Base-by-base conservation (phyloP, 2,797 vertebrate genomes). In the Hypotaenidia philippensis region DNA sequence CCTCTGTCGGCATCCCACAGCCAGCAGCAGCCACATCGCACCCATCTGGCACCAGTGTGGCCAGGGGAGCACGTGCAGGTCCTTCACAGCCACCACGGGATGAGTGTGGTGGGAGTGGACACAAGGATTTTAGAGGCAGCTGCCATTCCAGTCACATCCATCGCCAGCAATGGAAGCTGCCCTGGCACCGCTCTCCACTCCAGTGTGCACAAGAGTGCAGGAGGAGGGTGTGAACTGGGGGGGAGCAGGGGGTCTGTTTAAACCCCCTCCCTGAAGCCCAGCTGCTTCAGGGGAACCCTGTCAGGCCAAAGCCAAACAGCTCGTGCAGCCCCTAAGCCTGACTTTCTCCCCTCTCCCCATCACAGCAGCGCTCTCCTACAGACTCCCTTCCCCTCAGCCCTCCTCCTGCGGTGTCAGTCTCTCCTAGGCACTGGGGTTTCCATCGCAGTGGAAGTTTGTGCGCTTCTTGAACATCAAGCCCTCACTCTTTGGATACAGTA, bases 141-240 rank as follows among this genome's bases (percentile, higher is more conserved):
- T 20, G 70, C 86, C 49, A 1, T 31, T n/a, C 44, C 55, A 16
- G 87, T 52, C 21, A 45, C 23, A 1, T 76, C 96, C 92, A 95
- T 77, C 82, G 95, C 96, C 96, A 93, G 95, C 97, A 95, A 95
- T 70, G 90, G 95, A 87, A n/a, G 27, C 52, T 45, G 63, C 88
- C 66, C 31, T 22, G 49, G 83, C 71, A 32, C 47, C 47, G 47
- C 47, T 49, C 47, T 23, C 47, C 47, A 49, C 22, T 6, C 44
- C 88, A 19, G 56, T 2, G 63, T 79, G 87, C 88, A 56, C 64
- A 61, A 38, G 13, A 25, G 7, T 21, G 44, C 45, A 47, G 45
- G 45, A 47, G 45, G 45, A 22, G 45, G 41, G 41, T 18, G 41
- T 41, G 41, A 41, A 41, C 84, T 68, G 70, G 9, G 49, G 56